A percentile compares a stretch with the other conserved stretches of the same genome.
Evolutionary conservation across 1,140 invertebrate genomes (phyloP).

Genomic region (Delia radicum): DNA sequence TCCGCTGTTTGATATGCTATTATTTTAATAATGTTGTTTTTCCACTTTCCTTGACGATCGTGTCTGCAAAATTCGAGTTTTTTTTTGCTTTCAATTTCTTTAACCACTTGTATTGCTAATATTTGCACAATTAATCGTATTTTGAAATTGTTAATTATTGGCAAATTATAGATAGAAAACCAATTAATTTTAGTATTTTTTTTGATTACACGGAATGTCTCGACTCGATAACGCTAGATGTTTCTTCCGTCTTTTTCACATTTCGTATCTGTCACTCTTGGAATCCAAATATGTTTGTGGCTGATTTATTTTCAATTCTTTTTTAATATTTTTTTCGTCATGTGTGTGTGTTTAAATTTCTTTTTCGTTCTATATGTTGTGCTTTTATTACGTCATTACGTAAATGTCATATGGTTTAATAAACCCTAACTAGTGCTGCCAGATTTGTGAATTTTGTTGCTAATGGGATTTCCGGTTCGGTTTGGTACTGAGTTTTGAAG

Average conservation of each 20-base stretch:
- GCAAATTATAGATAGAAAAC: neutral
- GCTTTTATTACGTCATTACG: neutral
- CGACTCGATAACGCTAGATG: neutral
- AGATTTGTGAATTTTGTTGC: no score
- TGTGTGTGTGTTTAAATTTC: neutral
- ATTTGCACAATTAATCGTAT: neutral
- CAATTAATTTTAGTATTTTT: neutral
- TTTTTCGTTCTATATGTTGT: constrained; percentile 12
- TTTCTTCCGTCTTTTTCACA: neutral
- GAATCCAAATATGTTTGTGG: neutral
- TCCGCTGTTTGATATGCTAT: neutral
- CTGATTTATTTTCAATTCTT: neutral
- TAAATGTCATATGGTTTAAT: no score
- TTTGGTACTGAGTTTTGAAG: no score
- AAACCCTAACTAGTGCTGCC: no score
- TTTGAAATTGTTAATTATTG: neutral
- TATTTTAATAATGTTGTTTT: neutral
- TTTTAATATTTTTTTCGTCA: neutral
- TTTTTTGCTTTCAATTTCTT: neutral
- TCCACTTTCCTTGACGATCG: neutral
- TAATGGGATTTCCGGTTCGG: no score
- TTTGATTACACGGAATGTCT: neutral
- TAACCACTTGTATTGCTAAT: no score
- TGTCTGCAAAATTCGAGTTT: neutral
- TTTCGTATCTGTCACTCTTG: neutral